Base-by-base conservation (phyloP, 2,888 invertebrate genomes). In the Leuctra nigra region DNA sequence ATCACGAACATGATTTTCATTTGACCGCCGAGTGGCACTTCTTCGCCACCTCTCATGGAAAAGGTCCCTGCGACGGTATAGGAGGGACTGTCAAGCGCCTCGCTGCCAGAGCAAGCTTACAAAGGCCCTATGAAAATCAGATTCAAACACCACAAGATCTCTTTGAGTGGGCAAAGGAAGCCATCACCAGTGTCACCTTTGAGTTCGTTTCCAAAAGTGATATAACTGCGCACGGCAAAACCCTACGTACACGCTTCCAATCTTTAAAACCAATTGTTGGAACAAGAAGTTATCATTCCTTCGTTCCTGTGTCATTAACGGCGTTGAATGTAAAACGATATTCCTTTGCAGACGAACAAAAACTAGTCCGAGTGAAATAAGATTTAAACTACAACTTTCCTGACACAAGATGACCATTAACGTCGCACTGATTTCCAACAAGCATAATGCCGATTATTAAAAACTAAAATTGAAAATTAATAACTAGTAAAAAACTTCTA, bases 81-180 rank as follows among this genome's bases (percentile, higher is more conserved):
- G 64, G 61, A 25, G 63, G 62, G 18, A 58, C 61, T 7, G 35
- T 63, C 4, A 63, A 65, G 46, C 38, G 62, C 48, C 41, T 61
- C 14, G 62, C 61, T 24, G 57, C 63, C 22, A 47, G 47, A 33
- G 61, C 60, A 4, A 62, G 62, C 48, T 46, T 62, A 13, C 58
- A 59, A 48, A 55, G 54, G 25, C 47, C 57, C 2, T 41, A 33
- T 25, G 14, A 23, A n/a, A 48, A 60, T 24, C 56, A 59, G 11
- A 56, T 59, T 20, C 38, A 35, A 35, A 53, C 57, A 16, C 44
- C 59, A 41, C 36, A 39, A 47, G 29, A 52, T 13, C 57, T 57
- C 35, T 59, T 55, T 53, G 23, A 29, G n/a, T 38, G 52, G 48
- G 55, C 23, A 14, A 24, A 24, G 29, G 53, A 38, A 36, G 48